phyloP scores from a whole-genome alignment of 2,113 vertebrate species.

The Eulacestoma nigropectus region DNA sequence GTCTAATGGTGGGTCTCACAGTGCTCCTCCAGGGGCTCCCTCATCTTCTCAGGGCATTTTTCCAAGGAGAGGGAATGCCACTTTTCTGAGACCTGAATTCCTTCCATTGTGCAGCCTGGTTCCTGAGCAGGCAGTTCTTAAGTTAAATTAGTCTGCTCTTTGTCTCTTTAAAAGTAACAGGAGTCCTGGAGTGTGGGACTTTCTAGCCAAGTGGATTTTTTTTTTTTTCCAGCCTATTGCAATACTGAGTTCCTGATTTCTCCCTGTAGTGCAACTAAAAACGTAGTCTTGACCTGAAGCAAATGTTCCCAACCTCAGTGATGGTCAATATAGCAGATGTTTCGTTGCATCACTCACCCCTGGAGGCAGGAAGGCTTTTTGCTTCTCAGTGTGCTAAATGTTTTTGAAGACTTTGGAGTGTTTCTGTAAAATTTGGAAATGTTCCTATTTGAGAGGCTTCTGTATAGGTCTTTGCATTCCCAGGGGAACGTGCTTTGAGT shows the following conservation, averaged over 20 bases:
- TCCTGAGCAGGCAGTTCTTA: background rate
- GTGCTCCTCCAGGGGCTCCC: background rate
- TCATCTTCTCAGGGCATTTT: background rate
- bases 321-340: constrained; percentile 34
- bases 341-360: background rate
- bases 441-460: background rate
- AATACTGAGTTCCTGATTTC: constrained; percentile 10
- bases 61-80: background rate
- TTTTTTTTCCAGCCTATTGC: background rate
- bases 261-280: constrained; percentile 28
- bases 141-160: background rate
- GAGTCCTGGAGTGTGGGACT: background rate
- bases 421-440: background rate
- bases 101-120: background rate
- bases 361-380: background rate
- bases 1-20: background rate
- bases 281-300: background rate
- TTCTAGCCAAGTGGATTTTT: background rate
- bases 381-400: background rate
- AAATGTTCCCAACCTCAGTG: constrained; percentile 5
- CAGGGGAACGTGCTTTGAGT: fast-evolving
- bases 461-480: background rate
- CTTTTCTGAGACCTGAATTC: background rate
- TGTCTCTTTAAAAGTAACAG: background rate
- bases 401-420: background rate